Evolutionary conservation across 2,797 vertebrate species (phyloP).

Genomic region (Avahi laniger): DNA sequence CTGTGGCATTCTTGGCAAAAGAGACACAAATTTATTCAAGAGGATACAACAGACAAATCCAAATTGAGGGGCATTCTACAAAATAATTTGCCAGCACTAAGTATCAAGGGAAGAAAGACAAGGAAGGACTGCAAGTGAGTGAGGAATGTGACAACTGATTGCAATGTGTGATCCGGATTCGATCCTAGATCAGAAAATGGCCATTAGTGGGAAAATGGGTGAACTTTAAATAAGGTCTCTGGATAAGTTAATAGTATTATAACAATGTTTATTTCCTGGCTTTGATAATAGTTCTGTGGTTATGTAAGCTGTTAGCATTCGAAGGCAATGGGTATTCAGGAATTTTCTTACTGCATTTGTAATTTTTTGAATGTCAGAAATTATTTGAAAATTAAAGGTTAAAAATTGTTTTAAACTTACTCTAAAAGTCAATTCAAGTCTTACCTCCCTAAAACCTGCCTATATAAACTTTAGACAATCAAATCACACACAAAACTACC

Average conservation of each 20-base stretch:
- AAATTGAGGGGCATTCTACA: background rate
- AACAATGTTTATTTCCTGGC: background rate
- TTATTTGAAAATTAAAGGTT: slow-evolving; percentile 4
- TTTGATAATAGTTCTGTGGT: background rate
- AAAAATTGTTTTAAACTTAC: background rate
- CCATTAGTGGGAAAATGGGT: background rate
- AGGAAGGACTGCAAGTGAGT: background rate
- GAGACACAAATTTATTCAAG: background rate
- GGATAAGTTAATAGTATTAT: background rate
- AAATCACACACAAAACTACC: background rate
- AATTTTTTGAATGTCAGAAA: background rate
- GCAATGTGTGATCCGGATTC: background rate
- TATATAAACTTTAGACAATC: background rate
- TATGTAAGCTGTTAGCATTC: background rate
- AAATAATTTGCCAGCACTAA: background rate
- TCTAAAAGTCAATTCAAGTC: background rate
- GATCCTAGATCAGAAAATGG: background rate
- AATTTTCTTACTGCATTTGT: background rate
- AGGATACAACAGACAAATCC: background rate
- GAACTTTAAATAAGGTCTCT: background rate
- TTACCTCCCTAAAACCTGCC: background rate
- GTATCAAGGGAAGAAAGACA: background rate
- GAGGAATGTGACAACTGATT: background rate
- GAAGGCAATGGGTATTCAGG: background rate
- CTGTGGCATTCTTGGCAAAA: background rate